Conservation (phyloP, 2,888 invertebrate genomes). For the Drosophila leonis region DNA sequence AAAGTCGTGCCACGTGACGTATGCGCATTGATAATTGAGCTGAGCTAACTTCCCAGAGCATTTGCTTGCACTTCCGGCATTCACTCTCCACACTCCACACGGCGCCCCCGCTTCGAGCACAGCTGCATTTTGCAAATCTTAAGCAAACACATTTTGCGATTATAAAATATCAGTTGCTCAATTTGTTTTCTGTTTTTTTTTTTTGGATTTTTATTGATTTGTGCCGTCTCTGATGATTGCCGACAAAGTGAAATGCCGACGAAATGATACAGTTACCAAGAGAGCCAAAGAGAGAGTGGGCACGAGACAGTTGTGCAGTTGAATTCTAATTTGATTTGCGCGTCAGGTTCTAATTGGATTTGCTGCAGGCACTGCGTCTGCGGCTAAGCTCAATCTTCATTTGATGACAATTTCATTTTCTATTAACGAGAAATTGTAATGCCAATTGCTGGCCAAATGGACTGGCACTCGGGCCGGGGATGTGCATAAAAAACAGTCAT, state of each 20-base stretch:
- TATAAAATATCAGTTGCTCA: slow-evolving; percentile 16
- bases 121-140: slow-evolving; percentile 35
- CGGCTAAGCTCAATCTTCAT: slow-evolving; percentile 68
- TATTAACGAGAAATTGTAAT: slow-evolving; percentile 67
- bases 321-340: slow-evolving; percentile 71
- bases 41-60: slow-evolving; percentile 9
- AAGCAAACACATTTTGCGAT: slow-evolving; percentile 28
- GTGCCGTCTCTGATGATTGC: slow-evolving; percentile 39
- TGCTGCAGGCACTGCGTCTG: slow-evolving; percentile 46
- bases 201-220: slow-evolving; percentile 49
- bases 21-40: slow-evolving; percentile 45
- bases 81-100: no score
- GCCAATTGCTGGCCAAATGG: slow-evolving; percentile 57
- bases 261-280: slow-evolving; percentile 17
- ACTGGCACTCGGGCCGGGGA: background rate
- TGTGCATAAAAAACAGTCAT: slow-evolving; percentile 66
- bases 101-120: background rate
- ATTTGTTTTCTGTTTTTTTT: background rate
- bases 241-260: slow-evolving; percentile 49
- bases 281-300: background rate
- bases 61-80: slow-evolving; percentile 33
- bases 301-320: slow-evolving; percentile 19
- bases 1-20: slow-evolving; percentile 55
- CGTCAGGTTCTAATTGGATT: slow-evolving; percentile 77
- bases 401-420: slow-evolving; percentile 80